Percentiles rank a stretch among this genome's conserved stretches.
phyloP scores from a whole-genome alignment of 2,797 vertebrate species.

The Pelochelys cantorii region DNA sequence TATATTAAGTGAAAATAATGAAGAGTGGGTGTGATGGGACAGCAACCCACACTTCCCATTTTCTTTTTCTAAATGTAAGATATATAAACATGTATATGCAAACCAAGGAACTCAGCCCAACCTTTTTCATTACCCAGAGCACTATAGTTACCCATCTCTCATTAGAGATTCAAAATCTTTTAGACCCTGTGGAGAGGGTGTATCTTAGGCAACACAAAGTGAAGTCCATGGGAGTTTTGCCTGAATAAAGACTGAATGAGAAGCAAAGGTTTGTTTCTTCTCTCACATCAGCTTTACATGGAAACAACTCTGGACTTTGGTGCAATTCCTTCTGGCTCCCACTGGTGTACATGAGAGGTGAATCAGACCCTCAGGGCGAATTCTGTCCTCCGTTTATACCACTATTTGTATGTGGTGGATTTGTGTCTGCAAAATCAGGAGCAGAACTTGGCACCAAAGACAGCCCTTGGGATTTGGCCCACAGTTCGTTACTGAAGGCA shows the following conservation, averaged over 20 bases:
- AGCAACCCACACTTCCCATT: background rate
- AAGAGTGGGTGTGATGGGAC: background rate
- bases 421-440: background rate
- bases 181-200: background rate
- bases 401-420: background rate
- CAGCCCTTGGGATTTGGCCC: background rate
- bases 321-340: background rate
- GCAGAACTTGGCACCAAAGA: background rate
- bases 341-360: background rate
- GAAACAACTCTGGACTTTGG: background rate
- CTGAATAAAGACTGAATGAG: background rate
- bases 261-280: background rate
- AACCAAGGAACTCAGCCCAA: background rate
- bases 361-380: background rate
- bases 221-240: slow-evolving; percentile 6
- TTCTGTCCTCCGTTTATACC: background rate
- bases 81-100: no score
- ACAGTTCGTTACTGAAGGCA: slow-evolving; percentile 7
- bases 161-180: slow-evolving; percentile 5
- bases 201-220: background rate
- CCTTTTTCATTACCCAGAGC: background rate
- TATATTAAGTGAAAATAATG: background rate
- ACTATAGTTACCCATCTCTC: background rate
- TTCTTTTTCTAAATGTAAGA: no score
- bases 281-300: background rate